Base-by-base conservation (phyloP, 2,888 invertebrate genomes). In the Caenorhabditis japonica region DNA sequence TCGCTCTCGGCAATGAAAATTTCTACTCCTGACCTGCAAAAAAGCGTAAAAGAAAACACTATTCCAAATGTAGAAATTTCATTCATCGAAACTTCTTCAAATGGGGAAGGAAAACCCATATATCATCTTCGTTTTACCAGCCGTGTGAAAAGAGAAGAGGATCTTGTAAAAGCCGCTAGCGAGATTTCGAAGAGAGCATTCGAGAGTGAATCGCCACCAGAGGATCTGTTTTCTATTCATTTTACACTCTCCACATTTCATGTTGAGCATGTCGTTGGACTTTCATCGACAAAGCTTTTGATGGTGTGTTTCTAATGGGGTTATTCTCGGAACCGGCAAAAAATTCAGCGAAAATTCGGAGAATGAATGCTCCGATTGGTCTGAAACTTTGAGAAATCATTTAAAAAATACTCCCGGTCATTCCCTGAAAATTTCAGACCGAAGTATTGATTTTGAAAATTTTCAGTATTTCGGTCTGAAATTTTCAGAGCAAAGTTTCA, bases 201-300 rank as follows among this genome's bases (percentile, higher is more conserved):
- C 27, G 38, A 39, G 8, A 33, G 34, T 4, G n/a, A 17, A 47
- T 3, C 8, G 27, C 23, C 13, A 3, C 62, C 53, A 0, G 36
- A 43, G 4, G 39, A 62, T 33, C 51, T 59, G 1, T 70, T 70
- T 13, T 38, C 44, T 4, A n/a, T 62, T 17, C 49, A 56, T 30
- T 62, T 53, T 30, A 47, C 53, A 12, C 15, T 72, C 17, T 46
- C 72, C 1, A 47, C 53, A 4, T 66, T n/a, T 30, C 59, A 66
- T 17, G n/a, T 55, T 4, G 73, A 73, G 10, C 61, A 61, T 15
- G 47, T 73, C 8, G n/a, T 68, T 21, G 56, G 68, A 5, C 38
- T 25, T 5, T 13, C 66, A 10, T 8, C 38, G 8, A 51, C 66
- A 7, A 21, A 33, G 4, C 34, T 51, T 30, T 27, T 51, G 0